Evolutionary conservation across 2,113 vertebrate species (phyloP), one percentile per base, ranked within the genome.

Genomic region (Chrysochloris asiatica): DNA sequence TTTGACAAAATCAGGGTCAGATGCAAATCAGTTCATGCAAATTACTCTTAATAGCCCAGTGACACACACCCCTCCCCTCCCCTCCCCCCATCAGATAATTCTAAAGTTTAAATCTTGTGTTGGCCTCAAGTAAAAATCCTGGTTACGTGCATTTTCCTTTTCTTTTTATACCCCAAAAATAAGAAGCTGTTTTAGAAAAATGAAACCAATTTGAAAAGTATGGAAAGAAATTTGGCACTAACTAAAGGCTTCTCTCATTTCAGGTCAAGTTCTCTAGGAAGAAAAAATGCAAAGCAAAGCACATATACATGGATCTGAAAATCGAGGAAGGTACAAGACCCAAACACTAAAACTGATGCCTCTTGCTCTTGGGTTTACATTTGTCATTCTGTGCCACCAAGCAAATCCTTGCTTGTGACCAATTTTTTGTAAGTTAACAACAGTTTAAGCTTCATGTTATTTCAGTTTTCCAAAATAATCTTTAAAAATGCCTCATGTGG

Each of bases 331-430:
- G 33, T 30, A 52, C 81, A 38, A 89, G 33, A 78, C 28, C 7
- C 45, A 59, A 59, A 11, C 36, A 59, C 56, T 86, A 80, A 77
- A 90, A 87, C 69, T 41, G 33, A n/a, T 91, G 71, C 38, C 79
- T 67, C 76, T 96, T 92, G 47, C 47, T 56, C 90, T 79, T 93
- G 93, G 63, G n/a, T 69, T 94, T 96, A 88, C 94, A 96, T 93
- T 95, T 94, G 43, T 87, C 92, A 12, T 95, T 75, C 52, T 72
- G 17, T 77, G 77, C 80, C 41, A 80, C 4, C 8, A 84, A 8
- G 67, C 30, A 84, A 85, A 69, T 81, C 33, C 43, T 30, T 22
- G 0, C 41, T 79, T 75, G 79, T 0, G 65, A n/a, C n/a, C 24
- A 56, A 21, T 71, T 65, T 69, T n/a, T 91, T 36, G 16, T 80